phyloP scores from a whole-genome alignment of 2,888 invertebrate genomes.

The Lacanobia wlatinum region DNA sequence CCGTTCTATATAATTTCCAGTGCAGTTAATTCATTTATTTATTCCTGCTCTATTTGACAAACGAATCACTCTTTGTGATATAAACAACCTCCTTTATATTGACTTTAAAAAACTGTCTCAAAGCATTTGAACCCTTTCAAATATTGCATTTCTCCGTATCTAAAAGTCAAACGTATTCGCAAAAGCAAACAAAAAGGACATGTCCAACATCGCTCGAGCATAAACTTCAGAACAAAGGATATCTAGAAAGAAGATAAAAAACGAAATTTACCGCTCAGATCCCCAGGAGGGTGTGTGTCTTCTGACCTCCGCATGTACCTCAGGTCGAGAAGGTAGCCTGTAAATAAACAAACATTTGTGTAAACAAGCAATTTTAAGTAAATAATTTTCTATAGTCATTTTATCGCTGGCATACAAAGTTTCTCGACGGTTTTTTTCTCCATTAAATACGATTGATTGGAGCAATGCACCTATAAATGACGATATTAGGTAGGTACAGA shows the following conservation, averaged over 20 bases:
- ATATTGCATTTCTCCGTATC: neutral
- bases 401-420: neutral
- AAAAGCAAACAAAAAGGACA: conserved; percentile 17
- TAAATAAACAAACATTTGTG: conserved; percentile 65
- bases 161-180: conserved; percentile 26
- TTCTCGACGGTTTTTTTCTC: neutral
- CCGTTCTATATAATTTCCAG: neutral
- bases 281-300: conserved; percentile 69
- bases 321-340: conserved; percentile 89
- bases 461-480: neutral
- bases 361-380: conserved; percentile 1
- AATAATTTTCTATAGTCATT: neutral
- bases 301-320: conserved; percentile 84
- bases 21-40: neutral
- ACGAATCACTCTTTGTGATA: neutral
- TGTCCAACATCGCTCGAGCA: conserved; percentile 6
- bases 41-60: neutral
- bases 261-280: conserved; percentile 77
- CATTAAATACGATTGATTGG: neutral
- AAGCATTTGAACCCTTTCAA: conserved; percentile 5
- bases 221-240: conserved; percentile 21
- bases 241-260: conserved; percentile 27
- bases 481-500: no score
- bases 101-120: neutral
- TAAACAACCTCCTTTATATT: neutral